Base-by-base conservation (phyloP, 2,797 vertebrate genomes). In the Peromyscus attwateri region DNA sequence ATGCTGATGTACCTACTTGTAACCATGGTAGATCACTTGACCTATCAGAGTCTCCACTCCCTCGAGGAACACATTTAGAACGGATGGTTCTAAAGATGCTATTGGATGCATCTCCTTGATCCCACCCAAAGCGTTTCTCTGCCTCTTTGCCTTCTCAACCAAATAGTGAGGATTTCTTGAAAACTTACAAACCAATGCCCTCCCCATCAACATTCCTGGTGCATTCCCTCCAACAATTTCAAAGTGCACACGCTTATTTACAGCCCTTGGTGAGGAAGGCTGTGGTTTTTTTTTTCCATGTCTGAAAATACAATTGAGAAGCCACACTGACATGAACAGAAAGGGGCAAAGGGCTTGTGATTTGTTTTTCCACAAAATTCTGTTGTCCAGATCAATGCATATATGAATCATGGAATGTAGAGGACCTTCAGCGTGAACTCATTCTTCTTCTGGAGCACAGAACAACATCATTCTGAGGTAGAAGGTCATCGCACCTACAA, bases 401-500 rank as follows among this genome's bases (percentile, higher is more conserved):
- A 14, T 1, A 68, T 85, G 94, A 92, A 80, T 85, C 80, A n/a
- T 49, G 57, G 57, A 34, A 46, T n/a, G 34, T 37, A 40, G 60
- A 93, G 37, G 80, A 70, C 83, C 46, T 92, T 89, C 9, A 12
- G 43, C 62, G 6, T 25, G 31, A 90, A 83, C 66, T 64, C 64
- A 52, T 91, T 84, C 31, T 81, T 49, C 76, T 70, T 68, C 31
- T 40, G 88, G 83, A 37, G 76, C 82, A 80, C 66, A 89, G 71
- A 92, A 84, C 52, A 77, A 57, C 84, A 92, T 83, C 84, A 89
- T 92, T 96, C 76, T 29, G 73, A 55, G 88, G 92, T 29, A 96
- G 89, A 96, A 98, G 89, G 94, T 94, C 92, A 92, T 79, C 52
- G 57, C 62, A 37, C 73, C 93, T 94, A 73, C 83, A 96, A 87